phyloP scores from a whole-genome alignment of 1,140 invertebrate genomes.

The Nasonia vitripennis region DNA sequence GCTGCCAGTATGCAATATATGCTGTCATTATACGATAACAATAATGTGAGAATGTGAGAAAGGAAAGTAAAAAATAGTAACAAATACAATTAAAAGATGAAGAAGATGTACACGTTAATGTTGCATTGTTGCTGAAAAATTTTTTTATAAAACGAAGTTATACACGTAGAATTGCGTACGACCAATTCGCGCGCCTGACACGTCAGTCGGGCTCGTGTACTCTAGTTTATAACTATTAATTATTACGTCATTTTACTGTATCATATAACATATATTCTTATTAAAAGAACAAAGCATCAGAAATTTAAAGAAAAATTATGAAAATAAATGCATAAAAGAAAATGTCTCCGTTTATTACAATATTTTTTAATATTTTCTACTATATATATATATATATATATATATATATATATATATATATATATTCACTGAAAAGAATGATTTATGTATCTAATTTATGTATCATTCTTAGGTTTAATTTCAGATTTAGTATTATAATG shows the following conservation, averaged over 20 bases:
- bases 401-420: too few relatives aligned
- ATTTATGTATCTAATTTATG: too few relatives aligned
- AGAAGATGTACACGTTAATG: conserved; percentile 64
- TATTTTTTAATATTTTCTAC: too few relatives aligned
- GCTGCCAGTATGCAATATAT: conserved; percentile 69
- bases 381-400: too few relatives aligned
- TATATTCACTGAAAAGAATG: too few relatives aligned
- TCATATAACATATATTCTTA: conserved; percentile 62
- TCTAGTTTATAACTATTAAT: conserved; percentile 56
- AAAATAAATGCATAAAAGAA: not conserved
- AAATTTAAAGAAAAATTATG: not conserved
- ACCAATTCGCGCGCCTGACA: conserved; percentile 66
- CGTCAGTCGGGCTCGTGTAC: conserved; percentile 61
- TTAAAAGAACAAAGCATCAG: not conserved
- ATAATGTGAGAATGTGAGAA: conserved; percentile 21
- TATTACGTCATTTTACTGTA: conserved; percentile 70
- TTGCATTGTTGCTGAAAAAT: conserved; percentile 70
- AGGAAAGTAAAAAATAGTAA: not conserved
- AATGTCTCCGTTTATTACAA: too few relatives aligned
- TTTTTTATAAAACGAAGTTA: conserved; percentile 70
- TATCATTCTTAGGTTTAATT: too few relatives aligned
- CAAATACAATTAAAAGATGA: not conserved
- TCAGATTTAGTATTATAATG: too few relatives aligned
- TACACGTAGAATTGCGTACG: conserved; percentile 70
- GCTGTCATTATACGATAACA: conserved; percentile 44